Evolutionary conservation across 1,140 invertebrate genomes (phyloP).

Genomic region (Hypothenemus hampei): DNA sequence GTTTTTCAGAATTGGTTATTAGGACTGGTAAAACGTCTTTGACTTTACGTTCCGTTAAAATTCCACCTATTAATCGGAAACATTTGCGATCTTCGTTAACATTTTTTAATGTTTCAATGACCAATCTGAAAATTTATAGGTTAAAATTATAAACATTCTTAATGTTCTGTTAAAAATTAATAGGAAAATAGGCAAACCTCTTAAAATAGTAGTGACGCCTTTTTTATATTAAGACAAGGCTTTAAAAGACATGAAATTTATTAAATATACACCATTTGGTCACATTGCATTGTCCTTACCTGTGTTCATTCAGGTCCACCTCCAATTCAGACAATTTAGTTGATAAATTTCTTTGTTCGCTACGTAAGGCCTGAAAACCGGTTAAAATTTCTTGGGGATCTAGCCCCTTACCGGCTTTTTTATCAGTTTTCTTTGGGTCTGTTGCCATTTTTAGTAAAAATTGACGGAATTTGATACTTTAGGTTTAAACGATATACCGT

Average conservation of each 20-base stretch:
- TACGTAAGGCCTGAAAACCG: slow-evolving; percentile 79
- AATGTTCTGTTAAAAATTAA: too few species aligned
- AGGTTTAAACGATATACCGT: too few species aligned
- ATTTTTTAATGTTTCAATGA: slow-evolving; percentile 87
- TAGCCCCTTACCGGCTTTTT: slow-evolving; percentile 46
- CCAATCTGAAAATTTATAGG: slow-evolving; percentile 65
- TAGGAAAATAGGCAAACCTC: too few species aligned
- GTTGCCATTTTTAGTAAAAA: slow-evolving; percentile 44
- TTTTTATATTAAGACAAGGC: too few species aligned
- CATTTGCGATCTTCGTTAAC: slow-evolving; percentile 84
- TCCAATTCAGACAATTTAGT: slow-evolving; percentile 88
- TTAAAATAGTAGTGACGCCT: too few species aligned
- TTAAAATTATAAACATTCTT: too few species aligned
- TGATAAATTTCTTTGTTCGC: slow-evolving; percentile 79
- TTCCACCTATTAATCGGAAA: slow-evolving; percentile 88
- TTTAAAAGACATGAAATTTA: too few species aligned
- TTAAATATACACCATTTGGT: too few species aligned
- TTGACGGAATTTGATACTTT: too few species aligned
- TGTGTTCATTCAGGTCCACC: slow-evolving; percentile 90
- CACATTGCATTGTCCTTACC: too few species aligned
- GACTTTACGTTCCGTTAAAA: slow-evolving; percentile 88
- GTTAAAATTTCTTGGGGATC: slow-evolving; percentile 76
- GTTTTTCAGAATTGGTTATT: slow-evolving; percentile 74
- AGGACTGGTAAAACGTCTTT: slow-evolving; percentile 85
- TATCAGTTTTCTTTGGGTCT: slow-evolving; percentile 43